Evolutionary conservation across 1,140 invertebrate genomes (phyloP).

Genomic region (Halyomorpha halys): DNA sequence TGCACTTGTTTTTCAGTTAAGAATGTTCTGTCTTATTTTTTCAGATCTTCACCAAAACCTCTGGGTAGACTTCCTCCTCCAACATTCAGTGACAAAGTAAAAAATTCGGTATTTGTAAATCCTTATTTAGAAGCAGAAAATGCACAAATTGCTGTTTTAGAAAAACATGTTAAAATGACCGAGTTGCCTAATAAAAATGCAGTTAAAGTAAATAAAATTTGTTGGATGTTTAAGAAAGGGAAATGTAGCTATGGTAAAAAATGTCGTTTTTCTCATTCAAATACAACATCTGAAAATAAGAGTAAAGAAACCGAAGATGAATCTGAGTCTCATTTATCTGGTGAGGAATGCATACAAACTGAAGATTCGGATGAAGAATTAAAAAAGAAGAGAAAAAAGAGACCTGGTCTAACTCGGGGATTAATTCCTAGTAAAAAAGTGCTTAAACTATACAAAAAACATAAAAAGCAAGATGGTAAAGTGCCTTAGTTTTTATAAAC

Average conservation of each 20-base stretch:
- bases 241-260: constrained; percentile 82
- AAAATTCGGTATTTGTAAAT: constrained; percentile 73
- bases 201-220: constrained; percentile 81
- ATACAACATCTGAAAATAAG: background rate
- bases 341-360: constrained; percentile 10
- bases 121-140: constrained; percentile 81
- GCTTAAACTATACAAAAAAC: constrained; percentile 61
- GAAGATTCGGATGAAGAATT: constrained; percentile 45
- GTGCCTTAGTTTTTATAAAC: too few species aligned
- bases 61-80: constrained; percentile 26
- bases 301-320: background rate
- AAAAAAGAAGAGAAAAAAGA: constrained; percentile 53
- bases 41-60: background rate
- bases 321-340: background rate
- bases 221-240: constrained; percentile 87
- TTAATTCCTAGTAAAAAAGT: constrained; percentile 76
- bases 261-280: constrained; percentile 79
- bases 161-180: constrained; percentile 84
- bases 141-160: constrained; percentile 72
- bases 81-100: constrained; percentile 23
- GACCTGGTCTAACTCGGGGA: constrained; percentile 64
- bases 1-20: background rate
- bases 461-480: constrained; percentile 35
- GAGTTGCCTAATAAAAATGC: constrained; percentile 45
- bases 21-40: background rate